A percentile compares a stretch with the other conserved stretches of the same genome.
Evolutionary conservation across 1,140 invertebrate genomes (phyloP).

Genomic region (Drosophila rhopaloa): DNA sequence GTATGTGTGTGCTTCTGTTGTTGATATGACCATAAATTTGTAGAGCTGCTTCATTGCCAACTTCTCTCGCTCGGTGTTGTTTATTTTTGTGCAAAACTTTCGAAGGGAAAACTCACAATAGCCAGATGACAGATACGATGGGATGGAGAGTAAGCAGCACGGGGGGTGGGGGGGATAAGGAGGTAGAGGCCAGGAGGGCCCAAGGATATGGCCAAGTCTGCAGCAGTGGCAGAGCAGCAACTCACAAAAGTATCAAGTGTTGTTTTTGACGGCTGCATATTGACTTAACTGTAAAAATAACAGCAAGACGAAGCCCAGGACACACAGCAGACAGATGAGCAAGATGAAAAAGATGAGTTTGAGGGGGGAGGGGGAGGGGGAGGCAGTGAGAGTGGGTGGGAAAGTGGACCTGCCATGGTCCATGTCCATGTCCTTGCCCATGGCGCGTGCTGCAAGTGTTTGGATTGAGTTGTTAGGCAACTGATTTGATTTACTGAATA

Average conservation of each 20-base stretch:
- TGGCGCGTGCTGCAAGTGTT: constrained; percentile 77
- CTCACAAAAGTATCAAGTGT: constrained; percentile 82
- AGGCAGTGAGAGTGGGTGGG: neutral
- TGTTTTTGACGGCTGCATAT: constrained; percentile 83
- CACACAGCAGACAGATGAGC: constrained; percentile 48
- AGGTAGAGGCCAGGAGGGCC: neutral
- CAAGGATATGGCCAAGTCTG: constrained; percentile 29
- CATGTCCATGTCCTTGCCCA: constrained; percentile 54
- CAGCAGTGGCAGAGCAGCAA: constrained; percentile 58
- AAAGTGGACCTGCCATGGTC: constrained; percentile 16
- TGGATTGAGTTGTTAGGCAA: constrained; percentile 83
- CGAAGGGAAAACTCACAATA: constrained; percentile 74
- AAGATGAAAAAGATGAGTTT: constrained; percentile 56
- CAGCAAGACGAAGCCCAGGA: constrained; percentile 44
- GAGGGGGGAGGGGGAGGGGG: neutral
- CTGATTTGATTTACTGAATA: constrained; percentile 83
- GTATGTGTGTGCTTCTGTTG: constrained; percentile 45
- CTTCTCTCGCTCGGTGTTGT: constrained; percentile 38
- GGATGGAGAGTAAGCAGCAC: constrained; percentile 1
- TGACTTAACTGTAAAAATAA: constrained; percentile 81
- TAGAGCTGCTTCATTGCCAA: constrained; percentile 61
- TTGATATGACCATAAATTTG: constrained; percentile 77
- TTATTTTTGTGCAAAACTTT: constrained; percentile 68
- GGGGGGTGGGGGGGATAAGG: constrained; percentile 1
- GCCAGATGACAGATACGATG: constrained; percentile 60